Conservation (phyloP, 2,113 vertebrate genomes). For the Malurus melanocephalus region DNA sequence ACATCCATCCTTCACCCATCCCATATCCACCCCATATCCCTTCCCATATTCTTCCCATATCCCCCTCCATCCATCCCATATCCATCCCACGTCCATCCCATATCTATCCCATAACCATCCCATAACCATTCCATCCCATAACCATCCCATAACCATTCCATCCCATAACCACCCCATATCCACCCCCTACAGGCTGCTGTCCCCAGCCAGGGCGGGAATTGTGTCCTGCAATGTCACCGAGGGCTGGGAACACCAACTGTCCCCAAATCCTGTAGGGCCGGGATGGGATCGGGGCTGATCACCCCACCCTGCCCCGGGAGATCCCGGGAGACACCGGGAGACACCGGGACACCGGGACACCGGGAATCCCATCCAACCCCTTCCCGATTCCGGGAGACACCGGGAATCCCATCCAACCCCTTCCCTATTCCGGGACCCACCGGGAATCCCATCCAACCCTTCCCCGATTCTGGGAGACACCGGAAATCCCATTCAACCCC, state of each 20-base stretch:
- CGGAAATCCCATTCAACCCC: too few species aligned
- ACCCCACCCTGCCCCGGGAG: neutral
- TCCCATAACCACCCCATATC: neutral
- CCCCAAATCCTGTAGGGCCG: fast-evolving
- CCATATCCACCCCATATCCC: neutral
- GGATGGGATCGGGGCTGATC: neutral
- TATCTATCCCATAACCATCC: neutral
- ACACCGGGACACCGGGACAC: neutral
- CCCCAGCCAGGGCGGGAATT: neutral
- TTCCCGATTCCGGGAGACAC: neutral
- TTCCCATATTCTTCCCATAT: neutral
- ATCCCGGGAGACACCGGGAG: too few species aligned
- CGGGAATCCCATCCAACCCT: too few species aligned
- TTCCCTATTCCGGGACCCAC: too few species aligned
- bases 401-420: too few species aligned
- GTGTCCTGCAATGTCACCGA: fast-evolving
- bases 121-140: neutral
- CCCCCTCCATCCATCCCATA: neutral
- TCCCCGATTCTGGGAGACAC: too few species aligned
- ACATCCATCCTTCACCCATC: too few species aligned
- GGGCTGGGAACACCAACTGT: neutral
- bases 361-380: neutral
- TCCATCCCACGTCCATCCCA: neutral
- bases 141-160: neutral
- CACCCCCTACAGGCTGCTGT: fast-evolving